phyloP scores from a whole-genome alignment of 30 jellyfish, hydroid and myxozoan genomes.

The Aurelia aurita complex sp. Pacific region DNA sequence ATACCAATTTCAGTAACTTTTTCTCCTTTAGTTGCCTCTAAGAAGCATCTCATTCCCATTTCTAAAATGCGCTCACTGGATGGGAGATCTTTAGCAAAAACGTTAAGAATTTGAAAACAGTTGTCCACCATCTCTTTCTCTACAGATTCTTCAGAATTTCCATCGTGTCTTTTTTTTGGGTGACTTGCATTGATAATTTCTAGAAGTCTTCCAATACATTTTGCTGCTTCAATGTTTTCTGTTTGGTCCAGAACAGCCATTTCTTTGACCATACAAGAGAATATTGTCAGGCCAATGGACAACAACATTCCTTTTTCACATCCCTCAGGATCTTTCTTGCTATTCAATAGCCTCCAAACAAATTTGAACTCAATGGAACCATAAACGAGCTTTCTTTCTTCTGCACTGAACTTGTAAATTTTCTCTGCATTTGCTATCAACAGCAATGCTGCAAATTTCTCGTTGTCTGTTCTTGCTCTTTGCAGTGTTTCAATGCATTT shows the following conservation, averaged over 20 bases:
- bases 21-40: too few relatives aligned
- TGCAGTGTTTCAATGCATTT: background rate
- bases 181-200: background rate
- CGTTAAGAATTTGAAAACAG: background rate
- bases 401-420: background rate
- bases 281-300: constrained; percentile 29
- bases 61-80: background rate
- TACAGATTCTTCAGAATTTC: background rate
- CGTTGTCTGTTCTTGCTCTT: constrained; percentile 35
- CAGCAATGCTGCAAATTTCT: constrained; percentile 43
- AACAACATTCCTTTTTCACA: background rate
- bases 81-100: background rate
- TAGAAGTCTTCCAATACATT: constrained; percentile 4
- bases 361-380: constrained; percentile 22
- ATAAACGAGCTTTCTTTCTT: constrained; percentile 9
- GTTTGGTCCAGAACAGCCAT: background rate
- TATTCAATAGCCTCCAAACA: constrained; percentile 5
- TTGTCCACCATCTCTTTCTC: background rate
- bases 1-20: too few relatives aligned
- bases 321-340: constrained; percentile 15
- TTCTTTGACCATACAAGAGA: constrained; percentile 18
- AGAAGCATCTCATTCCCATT: too few relatives aligned
- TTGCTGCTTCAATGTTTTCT: too few relatives aligned
- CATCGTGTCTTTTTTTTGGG: background rate
- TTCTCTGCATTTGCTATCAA: constrained; percentile 21